Evolutionary conservation across 1,140 invertebrate species (phyloP).

Genomic region (Drosophila busckii): DNA sequence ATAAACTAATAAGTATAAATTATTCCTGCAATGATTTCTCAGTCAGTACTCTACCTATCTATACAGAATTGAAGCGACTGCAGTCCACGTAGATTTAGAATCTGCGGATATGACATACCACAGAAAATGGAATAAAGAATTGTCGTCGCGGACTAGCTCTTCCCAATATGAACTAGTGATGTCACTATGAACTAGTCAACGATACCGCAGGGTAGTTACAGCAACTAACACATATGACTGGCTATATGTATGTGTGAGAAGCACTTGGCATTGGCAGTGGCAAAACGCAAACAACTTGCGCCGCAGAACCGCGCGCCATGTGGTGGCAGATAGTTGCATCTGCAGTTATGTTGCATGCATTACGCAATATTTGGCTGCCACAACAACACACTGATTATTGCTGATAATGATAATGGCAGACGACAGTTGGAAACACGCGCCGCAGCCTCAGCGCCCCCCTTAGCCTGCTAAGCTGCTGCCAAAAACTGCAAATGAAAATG

Average conservation of each 20-base stretch:
- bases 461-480: slow-evolving; percentile 16
- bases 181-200: no score
- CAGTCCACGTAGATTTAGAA: no score
- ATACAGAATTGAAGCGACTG: no score
- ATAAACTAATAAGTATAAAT: no score
- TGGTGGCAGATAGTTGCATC: slow-evolving; percentile 57
- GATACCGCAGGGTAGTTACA: no score
- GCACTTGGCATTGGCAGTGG: neutral
- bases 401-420: slow-evolving; percentile 56
- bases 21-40: no score
- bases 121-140: no score
- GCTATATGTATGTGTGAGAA: neutral
- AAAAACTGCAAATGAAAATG: slow-evolving; percentile 49
- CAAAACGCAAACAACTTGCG: neutral
- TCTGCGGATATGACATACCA: no score
- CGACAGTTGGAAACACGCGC: slow-evolving; percentile 14
- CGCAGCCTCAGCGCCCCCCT: neutral
- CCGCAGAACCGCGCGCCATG: neutral
- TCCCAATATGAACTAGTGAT: no score
- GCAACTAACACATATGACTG: no score
- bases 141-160: no score
- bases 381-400: slow-evolving; percentile 55
- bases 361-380: slow-evolving; percentile 60
- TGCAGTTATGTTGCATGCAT: slow-evolving; percentile 63
- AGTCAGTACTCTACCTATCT: no score